These are phyloP conservation scores for Maccullochella peelii DNA, from an alignment of 2,113 vertebrate genomes.

Conservation along the genomic window DNA sequence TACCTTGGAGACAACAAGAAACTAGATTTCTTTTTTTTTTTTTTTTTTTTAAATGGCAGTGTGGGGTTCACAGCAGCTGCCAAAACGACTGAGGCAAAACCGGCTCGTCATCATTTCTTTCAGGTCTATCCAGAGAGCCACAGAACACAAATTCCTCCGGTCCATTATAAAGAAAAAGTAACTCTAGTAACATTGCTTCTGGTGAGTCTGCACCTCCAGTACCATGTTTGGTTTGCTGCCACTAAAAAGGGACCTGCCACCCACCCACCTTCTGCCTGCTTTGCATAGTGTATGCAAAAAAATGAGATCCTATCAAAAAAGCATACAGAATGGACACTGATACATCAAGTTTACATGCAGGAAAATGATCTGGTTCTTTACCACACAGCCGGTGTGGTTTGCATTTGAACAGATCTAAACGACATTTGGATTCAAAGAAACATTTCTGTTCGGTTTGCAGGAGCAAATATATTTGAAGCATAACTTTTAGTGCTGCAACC, in stretches of 20 bases:
- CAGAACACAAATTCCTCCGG: neutral
- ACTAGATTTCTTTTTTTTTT: neutral
- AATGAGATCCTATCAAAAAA: constrained; percentile 1
- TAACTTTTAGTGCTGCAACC: neutral
- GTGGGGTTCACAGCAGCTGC: neutral
- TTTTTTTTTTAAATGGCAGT: neutral
- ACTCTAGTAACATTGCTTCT: constrained; percentile 8
- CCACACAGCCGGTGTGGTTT: neutral
- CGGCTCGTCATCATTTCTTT: neutral
- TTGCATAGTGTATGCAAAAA: constrained; percentile 48
- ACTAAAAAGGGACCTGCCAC: constrained; percentile 17
- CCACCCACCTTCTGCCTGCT: constrained; percentile 47
- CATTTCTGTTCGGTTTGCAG: neutral
- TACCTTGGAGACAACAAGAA: constrained; percentile 6
- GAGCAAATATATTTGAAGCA: neutral
- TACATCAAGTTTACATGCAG: neutral
- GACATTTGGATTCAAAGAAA: neutral
- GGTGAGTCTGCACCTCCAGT: constrained; percentile 12
- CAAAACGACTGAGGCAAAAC: constrained; percentile 10
- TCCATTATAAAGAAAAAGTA: constrained; percentile 10
- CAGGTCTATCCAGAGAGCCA: neutral
- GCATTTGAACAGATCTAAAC: neutral
- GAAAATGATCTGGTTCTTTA: neutral
- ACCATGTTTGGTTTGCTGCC: constrained; percentile 14
- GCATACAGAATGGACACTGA: neutral